Conservation (phyloP, 2,797 vertebrate genomes). For the Sebastolobus alascanus region DNA sequence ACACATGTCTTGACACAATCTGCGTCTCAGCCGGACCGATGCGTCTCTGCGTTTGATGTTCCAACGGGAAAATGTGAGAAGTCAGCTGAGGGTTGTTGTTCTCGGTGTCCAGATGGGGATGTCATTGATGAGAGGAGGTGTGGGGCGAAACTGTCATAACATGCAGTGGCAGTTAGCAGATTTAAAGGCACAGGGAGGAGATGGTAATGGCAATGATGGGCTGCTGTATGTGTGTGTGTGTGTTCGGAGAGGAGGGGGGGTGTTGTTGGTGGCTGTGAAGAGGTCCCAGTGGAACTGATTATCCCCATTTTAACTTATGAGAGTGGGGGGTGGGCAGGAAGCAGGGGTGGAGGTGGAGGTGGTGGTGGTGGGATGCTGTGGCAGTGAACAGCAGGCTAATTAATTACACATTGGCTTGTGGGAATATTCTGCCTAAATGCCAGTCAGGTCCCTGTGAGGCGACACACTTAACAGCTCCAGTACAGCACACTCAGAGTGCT, state of each 20-base stretch:
- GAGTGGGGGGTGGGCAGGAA: conserved; percentile 70
- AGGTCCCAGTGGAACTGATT: conserved; percentile 85
- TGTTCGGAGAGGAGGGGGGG: conserved; percentile 54
- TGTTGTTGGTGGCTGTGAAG: conserved; percentile 67
- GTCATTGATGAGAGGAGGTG: conserved; percentile 53
- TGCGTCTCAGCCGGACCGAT: background rate
- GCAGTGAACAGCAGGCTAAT: conserved; percentile 82
- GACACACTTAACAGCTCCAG: conserved; percentile 69
- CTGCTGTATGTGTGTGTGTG: conserved; percentile 54
- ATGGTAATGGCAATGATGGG: conserved; percentile 59
- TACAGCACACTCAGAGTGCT: conserved; percentile 3
- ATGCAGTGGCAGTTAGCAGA: conserved; percentile 63
- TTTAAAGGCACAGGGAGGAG: conserved; percentile 49
- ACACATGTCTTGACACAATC: conserved; percentile 27
- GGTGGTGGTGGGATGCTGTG: conserved; percentile 57
- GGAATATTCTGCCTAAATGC: conserved; percentile 79
- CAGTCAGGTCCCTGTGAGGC: conserved; percentile 74
- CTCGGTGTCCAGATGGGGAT: conserved; percentile 54
- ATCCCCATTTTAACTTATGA: conserved; percentile 80
- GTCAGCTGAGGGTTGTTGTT: conserved; percentile 44
- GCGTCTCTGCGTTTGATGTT: conserved; percentile 26
- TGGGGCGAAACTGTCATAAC: conserved; percentile 54
- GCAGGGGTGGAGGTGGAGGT: conserved; percentile 53
- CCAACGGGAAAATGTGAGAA: conserved; percentile 38
- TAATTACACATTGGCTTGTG: conserved; percentile 78